These are phyloP conservation scores for Eilema caniola DNA, from an alignment of 2,888 invertebrate genomes.

Conservation along the genomic window DNA sequence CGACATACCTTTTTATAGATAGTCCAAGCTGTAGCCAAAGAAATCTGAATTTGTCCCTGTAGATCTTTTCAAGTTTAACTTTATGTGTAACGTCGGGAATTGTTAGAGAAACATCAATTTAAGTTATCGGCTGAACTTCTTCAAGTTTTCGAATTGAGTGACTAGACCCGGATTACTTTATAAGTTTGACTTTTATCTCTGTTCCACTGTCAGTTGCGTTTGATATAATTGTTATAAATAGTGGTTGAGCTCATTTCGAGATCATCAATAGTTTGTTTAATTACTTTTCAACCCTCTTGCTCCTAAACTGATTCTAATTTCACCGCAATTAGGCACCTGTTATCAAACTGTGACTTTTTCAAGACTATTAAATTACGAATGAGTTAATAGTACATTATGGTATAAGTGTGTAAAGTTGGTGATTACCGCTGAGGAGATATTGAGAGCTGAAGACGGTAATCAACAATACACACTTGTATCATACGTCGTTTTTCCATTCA, in stretches of 20 bases:
- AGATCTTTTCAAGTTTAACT: conserved; percentile 7
- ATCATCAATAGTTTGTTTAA: neutral
- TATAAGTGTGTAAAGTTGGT: too few relatives aligned
- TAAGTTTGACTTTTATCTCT: conserved; percentile 7
- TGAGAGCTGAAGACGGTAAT: too few relatives aligned
- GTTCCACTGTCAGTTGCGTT: neutral
- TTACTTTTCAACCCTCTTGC: neutral
- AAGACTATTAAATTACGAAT: too few relatives aligned
- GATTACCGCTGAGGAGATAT: too few relatives aligned
- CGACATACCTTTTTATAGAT: neutral
- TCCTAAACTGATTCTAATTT: too few relatives aligned
- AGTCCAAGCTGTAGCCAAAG: neutral
- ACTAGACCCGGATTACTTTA: conserved; percentile 11
- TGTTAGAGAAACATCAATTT: conserved; percentile 26
- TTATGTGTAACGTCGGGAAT: neutral
- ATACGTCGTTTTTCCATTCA: too few relatives aligned
- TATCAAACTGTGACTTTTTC: too few relatives aligned
- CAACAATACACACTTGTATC: too few relatives aligned
- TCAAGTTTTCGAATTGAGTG: conserved; percentile 9
- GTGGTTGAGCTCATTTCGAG: neutral
- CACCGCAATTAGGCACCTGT: too few relatives aligned
- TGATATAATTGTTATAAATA: conserved; percentile 1
- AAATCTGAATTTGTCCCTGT: neutral
- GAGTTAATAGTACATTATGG: too few relatives aligned
- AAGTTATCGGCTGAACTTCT: conserved; percentile 22